Evolutionary conservation across 2,113 vertebrate species (phyloP).

Genomic region (Brienomyrus longianalis): DNA sequence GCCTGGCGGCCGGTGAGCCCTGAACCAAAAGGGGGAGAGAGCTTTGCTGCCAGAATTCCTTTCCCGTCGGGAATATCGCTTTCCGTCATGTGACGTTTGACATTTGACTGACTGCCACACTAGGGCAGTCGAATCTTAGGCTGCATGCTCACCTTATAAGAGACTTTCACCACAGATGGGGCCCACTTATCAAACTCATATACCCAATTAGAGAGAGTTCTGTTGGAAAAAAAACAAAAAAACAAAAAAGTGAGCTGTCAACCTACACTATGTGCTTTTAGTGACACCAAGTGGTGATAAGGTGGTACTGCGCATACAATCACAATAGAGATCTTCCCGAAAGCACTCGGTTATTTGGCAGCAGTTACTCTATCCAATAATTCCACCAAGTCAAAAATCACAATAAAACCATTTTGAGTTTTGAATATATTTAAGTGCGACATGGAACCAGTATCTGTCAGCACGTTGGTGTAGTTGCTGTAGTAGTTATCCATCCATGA

Average conservation of each 20-base stretch:
- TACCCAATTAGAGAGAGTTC: slow-evolving; percentile 95
- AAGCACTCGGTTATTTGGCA: background rate
- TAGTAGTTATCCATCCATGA: background rate
- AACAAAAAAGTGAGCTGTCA: background rate
- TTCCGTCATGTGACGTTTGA: background rate
- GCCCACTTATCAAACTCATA: slow-evolving; percentile 98
- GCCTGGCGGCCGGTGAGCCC: slow-evolving; percentile 87
- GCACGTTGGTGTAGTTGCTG: background rate
- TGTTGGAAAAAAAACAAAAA: slow-evolving; percentile 34
- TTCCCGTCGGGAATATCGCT: background rate
- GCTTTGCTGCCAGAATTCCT: background rate
- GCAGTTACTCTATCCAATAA: background rate
- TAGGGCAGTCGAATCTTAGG: background rate
- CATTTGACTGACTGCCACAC: background rate
- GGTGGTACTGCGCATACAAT: background rate
- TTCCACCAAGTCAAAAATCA: background rate
- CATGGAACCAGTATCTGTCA: background rate
- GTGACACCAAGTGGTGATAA: background rate
- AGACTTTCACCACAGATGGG: slow-evolving; percentile 88
- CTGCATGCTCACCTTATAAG: slow-evolving; percentile 77
- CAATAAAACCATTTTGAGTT: background rate
- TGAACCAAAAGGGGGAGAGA: slow-evolving; percentile 35
- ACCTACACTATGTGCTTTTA: background rate
- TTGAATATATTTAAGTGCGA: background rate
- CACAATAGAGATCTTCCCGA: background rate